Evolutionary conservation across 2,888 invertebrate genomes (phyloP).

Genomic region (Linyphia triangularis): DNA sequence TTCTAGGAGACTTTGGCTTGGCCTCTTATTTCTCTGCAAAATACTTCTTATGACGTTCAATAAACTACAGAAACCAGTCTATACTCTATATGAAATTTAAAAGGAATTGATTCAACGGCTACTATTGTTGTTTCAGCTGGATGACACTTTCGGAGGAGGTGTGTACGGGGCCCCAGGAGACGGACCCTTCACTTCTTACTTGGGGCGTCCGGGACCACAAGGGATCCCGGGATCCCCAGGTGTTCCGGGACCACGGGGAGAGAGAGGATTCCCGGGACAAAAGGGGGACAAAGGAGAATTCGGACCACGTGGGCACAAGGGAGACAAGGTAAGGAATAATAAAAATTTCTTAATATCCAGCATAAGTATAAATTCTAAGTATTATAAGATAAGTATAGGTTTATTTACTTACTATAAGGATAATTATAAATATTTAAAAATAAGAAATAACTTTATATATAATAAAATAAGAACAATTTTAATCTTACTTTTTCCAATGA

Average conservation of each 20-base stretch:
- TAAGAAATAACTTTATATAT: background rate
- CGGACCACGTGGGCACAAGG: conserved; percentile 61
- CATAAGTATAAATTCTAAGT: too few relatives aligned
- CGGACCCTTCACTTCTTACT: conserved; percentile 63
- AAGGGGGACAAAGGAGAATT: conserved; percentile 68
- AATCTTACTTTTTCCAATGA: too few relatives aligned
- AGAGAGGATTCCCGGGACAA: conserved; percentile 68
- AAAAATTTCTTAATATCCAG: background rate
- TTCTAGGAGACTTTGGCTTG: too few relatives aligned
- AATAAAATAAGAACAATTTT: too few relatives aligned
- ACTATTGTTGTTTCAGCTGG: too few relatives aligned
- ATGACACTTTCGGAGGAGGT: conserved; percentile 57
- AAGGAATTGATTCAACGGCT: too few relatives aligned
- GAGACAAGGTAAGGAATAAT: conserved; percentile 66
- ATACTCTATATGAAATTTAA: too few relatives aligned
- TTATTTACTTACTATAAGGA: background rate
- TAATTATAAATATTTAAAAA: background rate
- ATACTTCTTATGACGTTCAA: too few relatives aligned
- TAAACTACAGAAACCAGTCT: too few relatives aligned
- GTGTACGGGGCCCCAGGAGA: conserved; percentile 63
- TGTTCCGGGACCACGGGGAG: conserved; percentile 65
- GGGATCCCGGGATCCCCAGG: conserved; percentile 70
- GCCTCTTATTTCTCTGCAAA: too few relatives aligned
- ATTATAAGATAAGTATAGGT: background rate
- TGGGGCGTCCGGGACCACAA: conserved; percentile 67